phyloP scores from a whole-genome alignment of 2,797 vertebrate genomes.

The Falco rusticolus region DNA sequence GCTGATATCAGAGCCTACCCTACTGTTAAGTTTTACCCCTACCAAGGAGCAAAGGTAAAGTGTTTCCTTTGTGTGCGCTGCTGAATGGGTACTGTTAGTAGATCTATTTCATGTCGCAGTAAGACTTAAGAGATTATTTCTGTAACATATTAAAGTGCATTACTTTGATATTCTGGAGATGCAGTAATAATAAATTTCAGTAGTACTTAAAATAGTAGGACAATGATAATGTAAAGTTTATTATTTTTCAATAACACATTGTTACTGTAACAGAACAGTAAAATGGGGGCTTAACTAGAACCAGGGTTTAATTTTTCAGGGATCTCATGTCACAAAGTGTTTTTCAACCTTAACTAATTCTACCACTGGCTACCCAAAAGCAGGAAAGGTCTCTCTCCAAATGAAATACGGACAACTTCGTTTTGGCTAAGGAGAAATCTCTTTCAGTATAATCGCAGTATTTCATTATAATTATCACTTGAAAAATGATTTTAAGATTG shows the following conservation, averaged over 20 bases:
- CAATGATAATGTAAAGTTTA: background rate
- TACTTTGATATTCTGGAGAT: background rate
- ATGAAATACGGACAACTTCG: background rate
- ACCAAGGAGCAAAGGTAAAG: slow-evolving; percentile 83
- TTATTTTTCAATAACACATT: too few relatives aligned
- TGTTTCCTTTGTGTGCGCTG: background rate
- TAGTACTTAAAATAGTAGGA: background rate
- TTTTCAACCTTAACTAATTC: background rate
- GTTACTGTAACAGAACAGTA: background rate
- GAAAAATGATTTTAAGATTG: background rate
- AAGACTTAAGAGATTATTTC: background rate
- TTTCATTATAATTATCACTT: background rate
- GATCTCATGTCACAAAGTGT: background rate
- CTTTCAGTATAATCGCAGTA: background rate
- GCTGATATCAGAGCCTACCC: slow-evolving; percentile 92
- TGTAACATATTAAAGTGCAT: background rate
- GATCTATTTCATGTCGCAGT: background rate
- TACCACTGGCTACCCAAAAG: background rate
- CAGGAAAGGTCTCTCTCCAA: background rate
- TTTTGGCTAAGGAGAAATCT: background rate
- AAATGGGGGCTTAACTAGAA: background rate
- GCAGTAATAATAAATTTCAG: background rate
- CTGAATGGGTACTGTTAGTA: background rate
- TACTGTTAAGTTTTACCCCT: slow-evolving; percentile 88
- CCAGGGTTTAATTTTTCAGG: background rate